Evolutionary conservation across 2,113 vertebrate species (phyloP).

Genomic region (Synodontis membranacea): DNA sequence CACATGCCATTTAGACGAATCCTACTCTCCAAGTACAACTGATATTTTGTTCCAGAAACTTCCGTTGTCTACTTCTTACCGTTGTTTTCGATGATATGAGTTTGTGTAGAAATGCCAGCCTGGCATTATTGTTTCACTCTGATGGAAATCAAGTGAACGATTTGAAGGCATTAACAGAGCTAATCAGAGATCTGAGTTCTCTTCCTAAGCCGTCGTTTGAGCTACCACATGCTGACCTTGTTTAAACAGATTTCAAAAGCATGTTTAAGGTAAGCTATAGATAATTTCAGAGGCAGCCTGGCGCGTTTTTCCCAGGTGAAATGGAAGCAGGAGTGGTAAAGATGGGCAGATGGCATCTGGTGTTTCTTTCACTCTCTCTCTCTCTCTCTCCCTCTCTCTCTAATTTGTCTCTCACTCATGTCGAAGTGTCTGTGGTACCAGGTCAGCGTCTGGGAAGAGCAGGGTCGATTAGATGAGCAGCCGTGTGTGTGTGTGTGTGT

Average conservation of each 20-base stretch:
- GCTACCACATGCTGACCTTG: not conserved
- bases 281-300: constrained; percentile 36
- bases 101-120: constrained; percentile 3
- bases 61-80: constrained; percentile 35
- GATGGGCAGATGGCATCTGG: constrained; percentile 24
- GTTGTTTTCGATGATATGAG: constrained; percentile 27
- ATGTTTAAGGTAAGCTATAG: constrained; percentile 8
- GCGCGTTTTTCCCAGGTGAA: constrained; percentile 59
- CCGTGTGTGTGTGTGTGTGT: constrained; percentile 45
- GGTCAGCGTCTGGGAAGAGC: constrained; percentile 33
- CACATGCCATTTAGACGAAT: constrained; percentile 49
- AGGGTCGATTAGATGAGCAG: constrained; percentile 39
- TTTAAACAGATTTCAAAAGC: not conserved
- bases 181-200: constrained; percentile 20
- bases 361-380: constrained; percentile 21
- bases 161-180: constrained; percentile 13
- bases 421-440: constrained; percentile 29
- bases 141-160: constrained; percentile 25
- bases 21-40: constrained; percentile 52
- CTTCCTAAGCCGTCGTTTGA: constrained; percentile 2
- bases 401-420: constrained; percentile 39
- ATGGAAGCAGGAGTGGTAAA: constrained; percentile 61
- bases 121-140: constrained; percentile 17
- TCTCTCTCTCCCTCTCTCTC: constrained; percentile 31
- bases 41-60: constrained; percentile 24